phyloP scores from a whole-genome alignment of 2,113 vertebrate genomes.

The Castor canadensis region DNA sequence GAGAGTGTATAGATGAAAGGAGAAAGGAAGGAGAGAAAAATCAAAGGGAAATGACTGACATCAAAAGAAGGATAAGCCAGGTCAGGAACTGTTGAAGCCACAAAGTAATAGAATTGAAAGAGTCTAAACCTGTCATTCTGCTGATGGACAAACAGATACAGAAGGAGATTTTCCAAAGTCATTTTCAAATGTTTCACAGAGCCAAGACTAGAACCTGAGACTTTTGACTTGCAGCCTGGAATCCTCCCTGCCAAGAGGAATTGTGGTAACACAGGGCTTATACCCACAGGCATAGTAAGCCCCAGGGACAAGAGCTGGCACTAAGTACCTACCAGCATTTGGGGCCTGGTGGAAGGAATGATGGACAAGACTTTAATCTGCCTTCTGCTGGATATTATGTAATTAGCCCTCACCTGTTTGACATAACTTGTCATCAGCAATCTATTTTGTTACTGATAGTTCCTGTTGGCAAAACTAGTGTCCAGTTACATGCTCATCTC shows the following conservation, averaged over 20 bases:
- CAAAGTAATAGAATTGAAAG: background rate
- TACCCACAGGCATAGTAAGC: background rate
- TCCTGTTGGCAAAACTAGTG: background rate
- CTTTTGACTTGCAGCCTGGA: background rate
- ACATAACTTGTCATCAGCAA: constrained; percentile 33
- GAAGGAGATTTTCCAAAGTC: background rate
- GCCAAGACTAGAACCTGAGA: background rate
- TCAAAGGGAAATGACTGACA: background rate
- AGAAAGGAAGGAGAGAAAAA: background rate
- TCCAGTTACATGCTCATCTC: constrained; percentile 17
- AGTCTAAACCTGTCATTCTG: background rate
- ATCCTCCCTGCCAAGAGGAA: background rate
- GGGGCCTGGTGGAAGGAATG: background rate
- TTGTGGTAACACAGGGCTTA: background rate
- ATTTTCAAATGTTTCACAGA: constrained; percentile 3
- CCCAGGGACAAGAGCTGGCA: background rate
- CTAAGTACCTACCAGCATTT: background rate
- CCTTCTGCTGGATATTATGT: background rate
- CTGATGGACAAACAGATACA: background rate
- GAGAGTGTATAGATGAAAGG: background rate
- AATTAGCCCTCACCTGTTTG: background rate
- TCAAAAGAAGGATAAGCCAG: background rate
- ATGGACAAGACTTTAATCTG: constrained; percentile 25
- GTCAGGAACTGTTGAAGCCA: background rate
- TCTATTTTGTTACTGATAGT: constrained; percentile 20